Evolutionary conservation across 2,113 vertebrate species (phyloP).

Genomic region (Lethenteron reissneri): DNA sequence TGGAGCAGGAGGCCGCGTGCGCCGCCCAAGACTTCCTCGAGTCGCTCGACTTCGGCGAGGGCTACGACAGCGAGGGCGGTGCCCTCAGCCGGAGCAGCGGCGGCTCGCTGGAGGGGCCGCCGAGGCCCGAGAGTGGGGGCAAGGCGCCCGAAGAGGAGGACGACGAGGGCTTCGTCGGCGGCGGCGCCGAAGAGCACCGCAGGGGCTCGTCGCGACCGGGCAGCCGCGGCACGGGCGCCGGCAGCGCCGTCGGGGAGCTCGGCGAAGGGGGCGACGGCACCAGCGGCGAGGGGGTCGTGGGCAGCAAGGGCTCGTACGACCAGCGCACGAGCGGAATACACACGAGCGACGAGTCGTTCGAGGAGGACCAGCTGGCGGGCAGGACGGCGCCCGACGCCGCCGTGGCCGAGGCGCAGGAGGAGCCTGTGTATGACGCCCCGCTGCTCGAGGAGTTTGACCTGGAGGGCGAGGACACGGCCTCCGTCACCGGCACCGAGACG

Average conservation of each 20-base stretch:
- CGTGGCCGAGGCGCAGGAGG: neutral
- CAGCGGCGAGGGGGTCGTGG: neutral
- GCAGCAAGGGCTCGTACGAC: neutral
- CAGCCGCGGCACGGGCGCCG: neutral
- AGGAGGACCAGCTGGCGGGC: neutral
- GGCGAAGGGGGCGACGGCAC: neutral
- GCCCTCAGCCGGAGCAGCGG: conserved; percentile 40
- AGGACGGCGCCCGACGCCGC: too few relatives aligned
- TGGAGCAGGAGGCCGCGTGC: conserved; percentile 57
- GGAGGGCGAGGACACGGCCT: neutral
- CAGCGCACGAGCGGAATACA: neutral
- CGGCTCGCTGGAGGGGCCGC: conserved; percentile 37
- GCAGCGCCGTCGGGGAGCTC: neutral
- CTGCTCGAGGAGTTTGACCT: conserved; percentile 6
- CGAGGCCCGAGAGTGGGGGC: neutral
- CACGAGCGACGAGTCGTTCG: neutral
- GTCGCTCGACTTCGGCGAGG: conserved; percentile 48
- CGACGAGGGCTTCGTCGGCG: conserved; percentile 36
- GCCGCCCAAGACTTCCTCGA: conserved; percentile 62
- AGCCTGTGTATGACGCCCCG: conserved; percentile 1
- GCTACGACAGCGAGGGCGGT: conserved; percentile 28
- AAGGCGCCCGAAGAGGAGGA: conserved; percentile 26
- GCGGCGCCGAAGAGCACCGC: neutral
- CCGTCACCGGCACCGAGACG: neutral
- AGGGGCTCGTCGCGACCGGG: too few relatives aligned